Conservation (phyloP, 1,140 invertebrate genomes). For the Phymorhynchus buccinoides region DNA sequence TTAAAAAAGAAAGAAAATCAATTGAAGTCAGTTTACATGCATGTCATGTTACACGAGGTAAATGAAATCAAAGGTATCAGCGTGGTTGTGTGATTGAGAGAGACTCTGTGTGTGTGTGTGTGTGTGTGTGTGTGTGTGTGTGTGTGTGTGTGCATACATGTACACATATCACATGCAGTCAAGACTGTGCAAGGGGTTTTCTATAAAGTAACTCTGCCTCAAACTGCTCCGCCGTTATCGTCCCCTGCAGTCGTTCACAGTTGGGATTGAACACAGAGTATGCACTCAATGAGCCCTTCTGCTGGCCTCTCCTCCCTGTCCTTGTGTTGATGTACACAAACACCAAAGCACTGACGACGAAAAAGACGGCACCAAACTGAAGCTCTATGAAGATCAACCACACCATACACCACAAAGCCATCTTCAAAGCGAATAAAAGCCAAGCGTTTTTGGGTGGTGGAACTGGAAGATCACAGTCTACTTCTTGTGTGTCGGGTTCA, state of each 20-base stretch:
- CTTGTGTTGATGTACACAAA: slow-evolving; percentile 90
- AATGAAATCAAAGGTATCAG: no score
- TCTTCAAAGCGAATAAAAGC: slow-evolving; percentile 58
- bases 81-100: no score
- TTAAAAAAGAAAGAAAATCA: no score
- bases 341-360: slow-evolving; percentile 84
- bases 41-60: no score
- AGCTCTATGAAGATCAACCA: slow-evolving; percentile 82
- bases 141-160: no score
- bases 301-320: slow-evolving; percentile 75
- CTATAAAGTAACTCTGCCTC: slow-evolving; percentile 82
- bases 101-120: no score
- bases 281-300: slow-evolving; percentile 86
- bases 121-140: no score
- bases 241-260: slow-evolving; percentile 92
- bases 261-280: slow-evolving; percentile 98
- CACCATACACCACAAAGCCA: slow-evolving; percentile 79
- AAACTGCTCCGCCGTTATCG: slow-evolving; percentile 95
- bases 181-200: slow-evolving; percentile 25
- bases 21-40: no score
- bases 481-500: neutral
- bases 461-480: neutral
- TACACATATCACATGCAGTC: neutral
- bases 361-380: slow-evolving; percentile 92
- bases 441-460: slow-evolving; percentile 28